These are phyloP conservation scores for Chromobotia macracanthus DNA, from an alignment of 2,797 vertebrate species.

Conservation along the genomic window DNA sequence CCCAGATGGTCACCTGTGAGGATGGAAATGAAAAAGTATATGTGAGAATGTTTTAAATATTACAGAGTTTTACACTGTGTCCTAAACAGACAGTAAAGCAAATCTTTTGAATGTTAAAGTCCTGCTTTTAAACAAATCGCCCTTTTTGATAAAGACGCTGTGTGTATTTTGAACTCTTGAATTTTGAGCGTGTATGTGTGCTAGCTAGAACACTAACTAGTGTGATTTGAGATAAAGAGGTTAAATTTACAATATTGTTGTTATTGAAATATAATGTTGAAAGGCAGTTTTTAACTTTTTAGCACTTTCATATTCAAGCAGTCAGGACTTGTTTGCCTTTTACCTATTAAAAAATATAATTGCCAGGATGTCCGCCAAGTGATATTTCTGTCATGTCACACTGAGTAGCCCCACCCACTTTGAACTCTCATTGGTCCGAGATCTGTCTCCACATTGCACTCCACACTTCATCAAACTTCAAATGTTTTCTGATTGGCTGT, in stretches of 20 bases:
- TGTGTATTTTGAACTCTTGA: too few relatives aligned
- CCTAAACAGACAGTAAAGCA: neutral
- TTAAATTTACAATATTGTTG: neutral
- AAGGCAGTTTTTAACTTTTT: neutral
- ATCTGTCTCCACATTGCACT: too few relatives aligned
- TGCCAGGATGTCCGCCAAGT: neutral
- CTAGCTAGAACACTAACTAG: too few relatives aligned
- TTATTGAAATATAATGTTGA: neutral
- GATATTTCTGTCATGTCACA: neutral
- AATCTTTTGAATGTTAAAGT: neutral
- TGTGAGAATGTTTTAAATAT: neutral
- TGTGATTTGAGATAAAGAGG: neutral
- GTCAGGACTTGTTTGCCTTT: neutral
- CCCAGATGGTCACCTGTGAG: slow-evolving; percentile 96
- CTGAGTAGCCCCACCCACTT: too few relatives aligned
- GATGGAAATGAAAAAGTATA: slow-evolving; percentile 4
- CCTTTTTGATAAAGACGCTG: too few relatives aligned
- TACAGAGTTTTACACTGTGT: too few relatives aligned
- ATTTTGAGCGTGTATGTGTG: too few relatives aligned
- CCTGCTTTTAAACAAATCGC: too few relatives aligned
- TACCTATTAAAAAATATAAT: neutral
- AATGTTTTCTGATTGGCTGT: neutral
- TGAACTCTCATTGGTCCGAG: neutral
- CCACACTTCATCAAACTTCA: neutral
- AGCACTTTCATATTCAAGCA: neutral